A percentile compares a stretch with the other conserved stretches of the same genome.
These are phyloP conservation scores for Lutjanus argentimaculatus DNA, from an alignment of 2,797 vertebrate species.

Conservation along the genomic window DNA sequence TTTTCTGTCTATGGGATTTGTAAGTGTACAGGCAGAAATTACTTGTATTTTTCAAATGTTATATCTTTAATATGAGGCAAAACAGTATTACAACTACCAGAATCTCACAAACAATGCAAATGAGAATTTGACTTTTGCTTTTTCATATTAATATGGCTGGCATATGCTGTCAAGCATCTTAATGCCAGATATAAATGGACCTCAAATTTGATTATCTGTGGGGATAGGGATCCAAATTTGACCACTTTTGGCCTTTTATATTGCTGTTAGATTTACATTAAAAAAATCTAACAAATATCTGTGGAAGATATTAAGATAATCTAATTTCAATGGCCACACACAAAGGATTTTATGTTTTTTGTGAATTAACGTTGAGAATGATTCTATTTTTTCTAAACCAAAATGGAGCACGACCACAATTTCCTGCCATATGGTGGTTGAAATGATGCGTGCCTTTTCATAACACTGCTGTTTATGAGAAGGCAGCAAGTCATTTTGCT, in stretches of 20 bases:
- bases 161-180: constrained; percentile 65
- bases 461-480: constrained; percentile 85
- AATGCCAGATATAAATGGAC: constrained; percentile 70
- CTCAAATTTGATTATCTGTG: constrained; percentile 78
- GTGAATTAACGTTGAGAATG: constrained; percentile 84
- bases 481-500: constrained; percentile 86
- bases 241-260: constrained; percentile 84
- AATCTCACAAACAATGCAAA: constrained; percentile 79
- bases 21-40: constrained; percentile 88
- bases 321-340: constrained; percentile 81
- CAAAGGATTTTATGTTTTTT: constrained; percentile 86
- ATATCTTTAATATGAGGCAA: constrained; percentile 87
- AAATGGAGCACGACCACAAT: constrained; percentile 87
- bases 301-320: constrained; percentile 69
- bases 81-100: constrained; percentile 84
- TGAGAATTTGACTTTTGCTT: constrained; percentile 77
- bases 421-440: constrained; percentile 87
- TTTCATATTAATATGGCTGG: constrained; percentile 70
- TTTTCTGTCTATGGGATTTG: constrained; percentile 88
- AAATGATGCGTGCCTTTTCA: constrained; percentile 88
- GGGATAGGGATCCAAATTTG: constrained; percentile 75
- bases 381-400: constrained; percentile 90
- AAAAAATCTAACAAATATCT: constrained; percentile 69
- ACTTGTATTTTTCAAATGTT: constrained; percentile 88
- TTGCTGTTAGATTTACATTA: constrained; percentile 72